Evolutionary conservation across 2,888 invertebrate species (phyloP).

Genomic region (Rhingia rostrata): DNA sequence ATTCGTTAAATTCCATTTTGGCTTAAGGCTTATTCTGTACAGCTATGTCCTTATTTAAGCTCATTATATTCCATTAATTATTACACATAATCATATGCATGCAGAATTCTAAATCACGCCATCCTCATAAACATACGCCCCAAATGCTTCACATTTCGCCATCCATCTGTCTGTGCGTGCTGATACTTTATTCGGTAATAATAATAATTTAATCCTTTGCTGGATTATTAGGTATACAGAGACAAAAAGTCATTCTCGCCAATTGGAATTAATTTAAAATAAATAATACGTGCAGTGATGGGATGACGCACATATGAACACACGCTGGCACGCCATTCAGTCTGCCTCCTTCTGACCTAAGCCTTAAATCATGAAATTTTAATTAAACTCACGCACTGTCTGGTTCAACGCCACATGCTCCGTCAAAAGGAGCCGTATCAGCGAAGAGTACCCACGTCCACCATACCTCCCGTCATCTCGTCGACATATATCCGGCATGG

Average conservation of each 20-base stretch:
- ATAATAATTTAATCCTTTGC: constrained; percentile 20
- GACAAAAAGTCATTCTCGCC: constrained; percentile 18
- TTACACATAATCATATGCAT: background rate
- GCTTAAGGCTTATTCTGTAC: too few species aligned
- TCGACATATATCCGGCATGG: background rate
- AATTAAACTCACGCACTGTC: constrained; percentile 41
- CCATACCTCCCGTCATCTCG: background rate
- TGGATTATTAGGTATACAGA: constrained; percentile 4
- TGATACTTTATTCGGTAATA: background rate
- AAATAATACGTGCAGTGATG: constrained; percentile 38
- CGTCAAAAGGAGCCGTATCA: too few species aligned
- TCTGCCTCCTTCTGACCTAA: background rate
- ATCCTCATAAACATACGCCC: background rate
- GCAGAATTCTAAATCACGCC: constrained; percentile 20
- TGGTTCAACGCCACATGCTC: background rate
- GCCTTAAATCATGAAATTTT: constrained; percentile 36
- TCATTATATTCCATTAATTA: background rate
- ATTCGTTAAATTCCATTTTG: too few species aligned
- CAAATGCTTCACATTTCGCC: background rate
- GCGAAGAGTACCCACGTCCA: background rate
- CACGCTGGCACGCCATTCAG: background rate
- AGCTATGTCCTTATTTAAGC: background rate
- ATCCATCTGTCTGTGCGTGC: constrained; percentile 9
- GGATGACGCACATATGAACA: background rate
- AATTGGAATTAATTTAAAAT: constrained; percentile 38